Evolutionary conservation across 1,140 invertebrate species (phyloP).

Genomic region (Nebria ingens): DNA sequence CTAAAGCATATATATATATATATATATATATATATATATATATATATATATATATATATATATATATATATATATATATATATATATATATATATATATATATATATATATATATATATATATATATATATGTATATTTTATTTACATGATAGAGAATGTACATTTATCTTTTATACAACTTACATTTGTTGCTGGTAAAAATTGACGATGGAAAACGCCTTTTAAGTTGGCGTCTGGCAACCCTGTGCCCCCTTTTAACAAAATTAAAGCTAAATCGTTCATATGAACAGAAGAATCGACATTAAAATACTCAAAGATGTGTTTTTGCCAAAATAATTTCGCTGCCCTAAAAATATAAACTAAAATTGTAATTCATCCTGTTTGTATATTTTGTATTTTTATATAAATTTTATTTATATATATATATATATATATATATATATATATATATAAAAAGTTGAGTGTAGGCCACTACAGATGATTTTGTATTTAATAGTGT

Average conservation of each 20-base stretch:
- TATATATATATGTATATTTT: constrained; percentile 15
- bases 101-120: too few species aligned
- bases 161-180: constrained; percentile 15
- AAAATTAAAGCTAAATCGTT: constrained; percentile 65
- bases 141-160: too few species aligned
- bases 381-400: constrained; percentile 13
- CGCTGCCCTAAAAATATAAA: constrained; percentile 53
- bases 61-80: too few species aligned
- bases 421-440: too few species aligned
- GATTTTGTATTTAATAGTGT: too few species aligned
- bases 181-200: constrained; percentile 54
- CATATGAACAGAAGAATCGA: constrained; percentile 71
- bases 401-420: too few species aligned
- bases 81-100: too few species aligned
- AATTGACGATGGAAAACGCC: constrained; percentile 69
- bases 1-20: constrained; percentile 69
- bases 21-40: too few species aligned
- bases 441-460: too few species aligned
- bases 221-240: constrained; percentile 42
- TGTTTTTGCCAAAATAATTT: constrained; percentile 55
- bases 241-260: constrained; percentile 49
- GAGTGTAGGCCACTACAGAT: too few species aligned
- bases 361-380: neutral
- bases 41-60: too few species aligned
- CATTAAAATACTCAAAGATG: constrained; percentile 70